Conservation (phyloP, 1,140 invertebrate species). For the Drosophila kohkoa region DNA sequence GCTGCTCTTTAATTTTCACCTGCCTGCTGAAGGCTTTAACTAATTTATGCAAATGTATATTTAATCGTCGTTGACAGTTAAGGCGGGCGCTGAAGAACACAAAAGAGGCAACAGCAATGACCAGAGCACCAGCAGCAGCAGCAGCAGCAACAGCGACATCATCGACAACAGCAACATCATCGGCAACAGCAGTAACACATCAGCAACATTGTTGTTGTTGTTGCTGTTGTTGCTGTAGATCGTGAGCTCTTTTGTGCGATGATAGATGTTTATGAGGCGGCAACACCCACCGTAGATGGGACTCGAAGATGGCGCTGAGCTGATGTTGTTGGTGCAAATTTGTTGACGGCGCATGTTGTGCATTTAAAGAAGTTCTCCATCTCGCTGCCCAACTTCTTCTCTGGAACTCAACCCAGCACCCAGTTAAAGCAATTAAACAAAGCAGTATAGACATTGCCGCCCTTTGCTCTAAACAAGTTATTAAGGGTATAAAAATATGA, state of each 20-base stretch:
- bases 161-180: conserved; percentile 20
- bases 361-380: conserved; percentile 56
- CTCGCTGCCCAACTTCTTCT: not conserved
- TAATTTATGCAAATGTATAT: conserved; percentile 84
- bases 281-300: conserved; percentile 78
- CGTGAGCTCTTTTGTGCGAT: conserved; percentile 69
- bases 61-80: conserved; percentile 84
- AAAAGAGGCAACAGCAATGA: conserved; percentile 32
- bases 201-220: conserved; percentile 28
- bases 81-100: conserved; percentile 61
- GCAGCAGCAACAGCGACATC: conserved; percentile 9
- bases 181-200: conserved; percentile 29
- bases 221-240: conserved; percentile 31
- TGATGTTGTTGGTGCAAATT: conserved; percentile 73
- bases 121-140: conserved; percentile 17
- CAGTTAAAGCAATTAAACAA: conserved; percentile 12
- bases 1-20: conserved; percentile 79
- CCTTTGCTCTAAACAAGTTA: not conserved
- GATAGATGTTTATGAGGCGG: conserved; percentile 80
- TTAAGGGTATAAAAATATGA: not conserved
- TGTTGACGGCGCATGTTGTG: conserved; percentile 78
- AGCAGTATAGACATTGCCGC: not conserved
- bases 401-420: conserved; percentile 7
- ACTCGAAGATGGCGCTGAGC: conserved; percentile 72
- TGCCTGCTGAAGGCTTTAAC: conserved; percentile 49